Conservation (phyloP, 2,113 vertebrate genomes). For the Eurypyga helias region DNA sequence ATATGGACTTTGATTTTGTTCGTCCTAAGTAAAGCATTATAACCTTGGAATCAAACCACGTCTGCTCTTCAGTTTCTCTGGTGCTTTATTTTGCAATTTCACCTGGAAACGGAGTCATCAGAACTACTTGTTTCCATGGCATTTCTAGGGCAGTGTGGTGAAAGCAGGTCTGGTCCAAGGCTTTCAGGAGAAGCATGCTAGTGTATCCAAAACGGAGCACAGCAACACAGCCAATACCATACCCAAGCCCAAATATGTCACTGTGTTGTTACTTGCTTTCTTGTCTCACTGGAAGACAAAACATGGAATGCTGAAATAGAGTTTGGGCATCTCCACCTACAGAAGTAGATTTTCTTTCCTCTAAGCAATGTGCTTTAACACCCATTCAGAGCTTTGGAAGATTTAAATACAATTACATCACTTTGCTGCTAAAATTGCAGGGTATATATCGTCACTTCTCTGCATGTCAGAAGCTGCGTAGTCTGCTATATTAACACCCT, state of each 20-base stretch:
- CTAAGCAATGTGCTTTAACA: neutral
- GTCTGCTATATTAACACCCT: neutral
- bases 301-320: neutral
- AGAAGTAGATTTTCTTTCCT: neutral
- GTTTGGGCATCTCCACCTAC: neutral
- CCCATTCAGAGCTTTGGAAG: neutral
- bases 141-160: neutral
- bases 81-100: neutral
- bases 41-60: neutral
- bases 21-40: neutral
- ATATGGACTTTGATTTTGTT: neutral
- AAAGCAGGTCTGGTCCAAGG: neutral
- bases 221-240: neutral
- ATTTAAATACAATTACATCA: neutral
- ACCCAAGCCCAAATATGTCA: neutral
- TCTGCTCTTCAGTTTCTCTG: neutral
- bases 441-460: neutral
- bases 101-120: neutral
- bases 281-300: neutral
- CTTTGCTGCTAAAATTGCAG: slow-evolving; percentile 19
- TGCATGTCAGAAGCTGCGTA: neutral
- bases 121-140: neutral
- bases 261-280: neutral
- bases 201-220: rapidly evolving
- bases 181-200: neutral